Base-by-base conservation (phyloP, 2,797 vertebrate species). In the Malacoraja senta region DNA sequence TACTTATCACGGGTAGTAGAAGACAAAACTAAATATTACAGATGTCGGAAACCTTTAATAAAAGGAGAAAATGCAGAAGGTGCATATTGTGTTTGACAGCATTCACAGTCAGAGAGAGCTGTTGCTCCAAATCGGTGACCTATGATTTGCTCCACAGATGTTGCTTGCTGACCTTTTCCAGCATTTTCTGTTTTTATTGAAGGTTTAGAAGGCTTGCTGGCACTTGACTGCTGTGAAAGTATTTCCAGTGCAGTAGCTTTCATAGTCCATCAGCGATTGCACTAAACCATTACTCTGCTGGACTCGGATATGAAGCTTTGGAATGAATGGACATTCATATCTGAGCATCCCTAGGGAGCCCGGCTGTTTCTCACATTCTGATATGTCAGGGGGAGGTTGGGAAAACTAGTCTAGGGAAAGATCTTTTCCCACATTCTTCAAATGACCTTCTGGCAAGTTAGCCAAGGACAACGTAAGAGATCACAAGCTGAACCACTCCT, bases 361-460 rank as follows among this genome's bases (percentile, higher is more conserved):
- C 21, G 8, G 65, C 84, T 88, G 63, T 68, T 88, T 68, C 84
- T 88, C 84, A 88, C 84, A 88, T 88, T 88, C 84, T 88, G 84
- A 9, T 65, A 88, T 24, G 17, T 68, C 84, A 8, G n/a, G 84
- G 61, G n/a, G 61, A 88, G 61, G 1, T 65, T 68, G n/a, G 63
- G 84, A 68, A 88, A 88, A 86, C 26, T 68, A 88, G 84, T 88
- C 17, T 35, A 44, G 61, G n/a, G 35, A 68, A 88, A 63, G 84
- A 88, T 88, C 84, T 32, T 88, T 88, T 88, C 84, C 84, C 61
- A 88, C 84, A 88, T 88, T 88, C 17, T 32, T 88, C 15, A 88
- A 68, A 68, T 65, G 61, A 32, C 15, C 61, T 88, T 35, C 84
- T 88, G 84, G 61, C 84, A 65, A 32, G 29, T 88, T 68, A 68